These are phyloP conservation scores for Leptinotarsa peninsularis DNA, from an alignment of 2,888 invertebrate genomes.

Conservation along the genomic window DNA sequence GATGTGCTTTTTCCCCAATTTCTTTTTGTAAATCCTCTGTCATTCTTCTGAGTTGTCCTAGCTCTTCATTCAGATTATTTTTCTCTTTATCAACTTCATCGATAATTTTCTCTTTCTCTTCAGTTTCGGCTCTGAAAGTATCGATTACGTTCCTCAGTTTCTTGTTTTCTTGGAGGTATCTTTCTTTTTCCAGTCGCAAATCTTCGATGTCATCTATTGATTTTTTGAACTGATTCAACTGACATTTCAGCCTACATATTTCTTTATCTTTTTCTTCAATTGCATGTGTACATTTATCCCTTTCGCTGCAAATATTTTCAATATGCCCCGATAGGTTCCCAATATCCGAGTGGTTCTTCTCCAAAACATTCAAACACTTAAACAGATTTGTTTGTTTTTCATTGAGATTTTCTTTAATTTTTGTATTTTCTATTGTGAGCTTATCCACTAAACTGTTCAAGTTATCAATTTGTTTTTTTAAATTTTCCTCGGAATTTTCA, in stretches of 20 bases:
- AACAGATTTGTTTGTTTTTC: constrained; percentile 39
- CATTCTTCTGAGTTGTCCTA: background rate
- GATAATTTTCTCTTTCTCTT: constrained; percentile 17
- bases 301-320: constrained; percentile 38
- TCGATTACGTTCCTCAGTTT: constrained; percentile 21
- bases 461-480: constrained; percentile 25
- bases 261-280: constrained; percentile 27
- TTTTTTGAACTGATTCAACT: background rate
- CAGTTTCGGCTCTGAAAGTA: constrained; percentile 23
- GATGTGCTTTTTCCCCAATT: background rate
- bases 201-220: background rate
- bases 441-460: constrained; percentile 28
- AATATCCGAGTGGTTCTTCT: constrained; percentile 41
- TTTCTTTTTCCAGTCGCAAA: constrained; percentile 6
- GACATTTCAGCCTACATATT: constrained; percentile 15
- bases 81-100: background rate
- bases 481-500: background rate
- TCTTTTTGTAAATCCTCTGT: background rate
- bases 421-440: constrained; percentile 34
- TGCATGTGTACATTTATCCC: constrained; percentile 29
- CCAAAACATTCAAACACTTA: constrained; percentile 36
- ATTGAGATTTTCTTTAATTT: constrained; percentile 34
- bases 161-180: constrained; percentile 18
- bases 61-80: constrained; percentile 10
- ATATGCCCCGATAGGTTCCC: constrained; percentile 40